These are phyloP conservation scores for Batillaria attramentaria DNA, from an alignment of 1,140 invertebrate species.

Conservation along the genomic window DNA sequence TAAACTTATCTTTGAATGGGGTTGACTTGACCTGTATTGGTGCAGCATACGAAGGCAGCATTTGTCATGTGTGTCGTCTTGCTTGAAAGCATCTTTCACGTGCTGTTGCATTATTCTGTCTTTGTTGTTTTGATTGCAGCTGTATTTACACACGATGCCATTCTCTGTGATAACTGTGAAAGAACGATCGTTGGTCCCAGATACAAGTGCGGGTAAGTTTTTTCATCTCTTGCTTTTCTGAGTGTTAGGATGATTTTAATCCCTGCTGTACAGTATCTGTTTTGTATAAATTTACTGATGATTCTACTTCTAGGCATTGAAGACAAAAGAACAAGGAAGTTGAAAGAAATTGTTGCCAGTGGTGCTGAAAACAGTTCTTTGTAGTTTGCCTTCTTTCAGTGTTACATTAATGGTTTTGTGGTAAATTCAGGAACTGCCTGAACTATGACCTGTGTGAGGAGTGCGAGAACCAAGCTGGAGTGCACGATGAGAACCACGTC, in stretches of 20 bases:
- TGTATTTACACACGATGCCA: constrained; percentile 59
- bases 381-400: neutral
- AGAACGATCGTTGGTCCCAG: constrained; percentile 63
- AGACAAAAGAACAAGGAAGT: too few relatives aligned
- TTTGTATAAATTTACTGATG: neutral
- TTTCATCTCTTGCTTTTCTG: neutral
- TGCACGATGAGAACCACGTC: constrained; percentile 64
- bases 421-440: constrained; percentile 61
- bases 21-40: too few relatives aligned
- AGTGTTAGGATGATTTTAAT: neutral
- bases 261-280: neutral
- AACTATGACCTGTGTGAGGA: constrained; percentile 70
- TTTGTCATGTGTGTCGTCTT: too few relatives aligned
- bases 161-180: constrained; percentile 68
- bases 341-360: too few relatives aligned
- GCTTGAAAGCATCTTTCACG: too few relatives aligned
- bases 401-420: constrained; percentile 11
- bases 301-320: too few relatives aligned
- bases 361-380: too few relatives aligned
- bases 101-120: too few relatives aligned
- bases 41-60: too few relatives aligned
- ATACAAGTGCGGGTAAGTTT: constrained; percentile 69
- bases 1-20: too few relatives aligned
- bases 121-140: too few relatives aligned
- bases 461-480: constrained; percentile 58